These are phyloP conservation scores for Ischnus inquisitorius DNA, from an alignment of 2,888 invertebrate species.

Conservation along the genomic window DNA sequence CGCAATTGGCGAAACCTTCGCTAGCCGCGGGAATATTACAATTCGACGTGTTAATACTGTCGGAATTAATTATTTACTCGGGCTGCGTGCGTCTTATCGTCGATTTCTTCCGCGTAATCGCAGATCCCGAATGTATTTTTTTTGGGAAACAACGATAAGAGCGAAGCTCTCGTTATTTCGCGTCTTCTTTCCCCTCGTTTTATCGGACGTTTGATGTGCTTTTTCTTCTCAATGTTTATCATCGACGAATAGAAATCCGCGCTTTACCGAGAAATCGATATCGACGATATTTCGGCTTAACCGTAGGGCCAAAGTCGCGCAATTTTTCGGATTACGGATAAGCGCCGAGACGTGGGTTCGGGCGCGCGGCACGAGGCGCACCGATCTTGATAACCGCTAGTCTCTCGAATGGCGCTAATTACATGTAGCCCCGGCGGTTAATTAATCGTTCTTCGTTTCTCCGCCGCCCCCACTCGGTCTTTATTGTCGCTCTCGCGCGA, in stretches of 20 bases:
- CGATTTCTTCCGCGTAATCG: conserved; percentile 15
- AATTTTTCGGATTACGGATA: not conserved
- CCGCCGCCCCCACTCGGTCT: not conserved
- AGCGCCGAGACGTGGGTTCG: not conserved
- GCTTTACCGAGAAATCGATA: not conserved
- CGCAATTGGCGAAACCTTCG: conserved; percentile 18
- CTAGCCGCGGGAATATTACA: conserved; percentile 1
- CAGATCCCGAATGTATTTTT: not conserved
- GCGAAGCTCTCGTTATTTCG: not conserved
- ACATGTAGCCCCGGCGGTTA: conserved; percentile 46
- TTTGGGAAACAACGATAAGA: not conserved
- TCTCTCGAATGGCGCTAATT: conserved; percentile 56
- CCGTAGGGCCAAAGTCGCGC: not conserved
- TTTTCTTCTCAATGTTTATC: not conserved
- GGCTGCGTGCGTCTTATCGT: not conserved
- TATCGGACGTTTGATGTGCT: not conserved
- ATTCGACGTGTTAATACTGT: not conserved
- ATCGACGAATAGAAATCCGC: not conserved
- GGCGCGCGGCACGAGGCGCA: not conserved
- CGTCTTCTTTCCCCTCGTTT: not conserved
- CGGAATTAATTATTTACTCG: conserved; percentile 22
- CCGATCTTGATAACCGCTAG: conserved; percentile 37
- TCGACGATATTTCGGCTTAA: not conserved
- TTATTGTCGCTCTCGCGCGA: not conserved
- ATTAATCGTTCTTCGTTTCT: conserved; percentile 56